A percentile compares a stretch with the other conserved stretches of the same genome.
These are phyloP conservation scores for Paracanthobrama guichenoti DNA, from an alignment of 2,113 vertebrate genomes.

Conservation along the genomic window DNA sequence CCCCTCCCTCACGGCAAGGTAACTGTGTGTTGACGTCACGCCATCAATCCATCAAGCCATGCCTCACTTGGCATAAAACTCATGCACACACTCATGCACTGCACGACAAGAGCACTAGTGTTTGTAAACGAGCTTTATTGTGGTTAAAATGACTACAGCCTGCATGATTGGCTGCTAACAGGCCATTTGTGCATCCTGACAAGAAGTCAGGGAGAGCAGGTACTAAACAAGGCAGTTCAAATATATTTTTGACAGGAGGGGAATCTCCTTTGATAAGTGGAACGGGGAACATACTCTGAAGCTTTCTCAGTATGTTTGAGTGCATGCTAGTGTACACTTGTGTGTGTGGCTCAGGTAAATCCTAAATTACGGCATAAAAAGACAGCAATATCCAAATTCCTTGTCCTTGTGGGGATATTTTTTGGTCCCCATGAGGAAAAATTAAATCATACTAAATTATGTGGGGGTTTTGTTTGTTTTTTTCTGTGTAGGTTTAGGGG, in stretches of 20 bases:
- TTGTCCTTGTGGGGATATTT: too few species aligned
- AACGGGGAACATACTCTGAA: not conserved
- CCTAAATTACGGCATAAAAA: too few species aligned
- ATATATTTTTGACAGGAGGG: not conserved
- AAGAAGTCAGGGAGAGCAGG: too few species aligned
- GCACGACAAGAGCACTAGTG: not conserved
- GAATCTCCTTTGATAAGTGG: constrained; percentile 38
- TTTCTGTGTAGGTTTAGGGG: too few species aligned
- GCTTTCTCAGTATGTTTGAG: not conserved
- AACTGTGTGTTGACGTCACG: constrained; percentile 71
- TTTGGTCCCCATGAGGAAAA: too few species aligned
- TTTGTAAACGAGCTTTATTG: not conserved
- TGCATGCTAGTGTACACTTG: too few species aligned
- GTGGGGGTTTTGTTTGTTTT: too few species aligned
- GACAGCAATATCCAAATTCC: too few species aligned
- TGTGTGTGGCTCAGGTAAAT: too few species aligned
- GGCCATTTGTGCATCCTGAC: not conserved
- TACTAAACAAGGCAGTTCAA: not conserved
- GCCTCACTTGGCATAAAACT: constrained; percentile 57
- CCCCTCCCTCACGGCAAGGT: constrained; percentile 70
- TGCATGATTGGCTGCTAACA: not conserved
- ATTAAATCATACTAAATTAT: too few species aligned
- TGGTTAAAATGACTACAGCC: not conserved
- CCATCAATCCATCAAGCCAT: constrained; percentile 68
- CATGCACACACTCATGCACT: not conserved